Percentiles rank a stretch among this genome's conserved stretches.
Evolutionary conservation across 2,888 invertebrate genomes (phyloP).

Genomic region (Teleogryllus oceanicus): DNA sequence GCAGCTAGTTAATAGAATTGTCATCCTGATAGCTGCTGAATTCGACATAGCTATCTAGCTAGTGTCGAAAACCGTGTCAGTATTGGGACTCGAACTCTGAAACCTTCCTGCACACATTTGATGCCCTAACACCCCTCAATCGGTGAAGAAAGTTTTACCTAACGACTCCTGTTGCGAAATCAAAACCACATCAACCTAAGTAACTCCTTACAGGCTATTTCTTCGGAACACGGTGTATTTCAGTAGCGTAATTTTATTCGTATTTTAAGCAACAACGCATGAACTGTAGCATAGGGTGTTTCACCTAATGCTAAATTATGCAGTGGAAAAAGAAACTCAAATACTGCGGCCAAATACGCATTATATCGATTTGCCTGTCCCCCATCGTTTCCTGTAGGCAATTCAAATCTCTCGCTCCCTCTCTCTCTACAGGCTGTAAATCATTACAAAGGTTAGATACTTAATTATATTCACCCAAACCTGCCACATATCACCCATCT

Average conservation of each 20-base stretch:
- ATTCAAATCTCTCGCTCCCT: not conserved
- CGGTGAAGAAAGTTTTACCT: too few relatives aligned
- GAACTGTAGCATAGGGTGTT: not conserved
- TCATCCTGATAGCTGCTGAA: too few relatives aligned
- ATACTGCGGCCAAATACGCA: not conserved
- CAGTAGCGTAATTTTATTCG: not conserved
- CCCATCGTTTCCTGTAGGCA: not conserved
- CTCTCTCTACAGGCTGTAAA: constrained; percentile 1
- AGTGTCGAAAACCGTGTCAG: too few relatives aligned
- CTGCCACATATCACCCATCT: not conserved
- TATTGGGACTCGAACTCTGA: too few relatives aligned
- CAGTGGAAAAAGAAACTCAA: constrained; percentile 6
- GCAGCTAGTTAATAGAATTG: too few relatives aligned
- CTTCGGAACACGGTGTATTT: too few relatives aligned
- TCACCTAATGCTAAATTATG: not conserved
- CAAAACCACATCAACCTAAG: too few relatives aligned
- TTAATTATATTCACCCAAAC: constrained; percentile 18
- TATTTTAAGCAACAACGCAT: not conserved
- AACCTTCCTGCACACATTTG: too few relatives aligned
- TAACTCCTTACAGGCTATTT: too few relatives aligned
- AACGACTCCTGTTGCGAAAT: too few relatives aligned
- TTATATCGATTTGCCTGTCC: constrained; percentile 1
- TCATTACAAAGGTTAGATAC: constrained; percentile 18
- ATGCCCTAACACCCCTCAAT: too few relatives aligned
- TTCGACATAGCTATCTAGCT: too few relatives aligned